Conservation (phyloP, 2,888 invertebrate genomes). For the Cheilosia scutellata region DNA sequence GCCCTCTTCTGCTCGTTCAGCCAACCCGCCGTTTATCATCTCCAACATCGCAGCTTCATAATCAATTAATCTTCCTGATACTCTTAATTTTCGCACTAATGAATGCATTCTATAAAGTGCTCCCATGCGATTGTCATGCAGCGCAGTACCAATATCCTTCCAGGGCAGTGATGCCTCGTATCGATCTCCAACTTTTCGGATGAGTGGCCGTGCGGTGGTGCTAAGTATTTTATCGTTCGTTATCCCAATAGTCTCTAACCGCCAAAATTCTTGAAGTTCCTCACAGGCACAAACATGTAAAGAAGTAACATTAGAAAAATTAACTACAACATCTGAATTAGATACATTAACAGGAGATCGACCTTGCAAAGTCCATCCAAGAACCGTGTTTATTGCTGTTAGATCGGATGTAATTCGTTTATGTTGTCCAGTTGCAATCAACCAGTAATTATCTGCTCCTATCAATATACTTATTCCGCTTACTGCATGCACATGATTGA, state of each 20-base stretch:
- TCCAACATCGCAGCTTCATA: slow-evolving; percentile 11
- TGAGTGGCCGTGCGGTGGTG: neutral
- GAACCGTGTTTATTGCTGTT: slow-evolving; percentile 34
- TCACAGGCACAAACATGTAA: slow-evolving; percentile 19
- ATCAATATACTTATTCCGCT: slow-evolving; percentile 31
- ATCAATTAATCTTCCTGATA: slow-evolving; percentile 15
- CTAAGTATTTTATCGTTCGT: slow-evolving; percentile 4
- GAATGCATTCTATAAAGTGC: slow-evolving; percentile 23
- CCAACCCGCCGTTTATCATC: neutral
- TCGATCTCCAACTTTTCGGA: slow-evolving; percentile 31
- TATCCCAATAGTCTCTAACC: slow-evolving; percentile 33
- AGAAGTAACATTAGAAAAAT: slow-evolving; percentile 13
- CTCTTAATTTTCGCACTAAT: slow-evolving; percentile 25
- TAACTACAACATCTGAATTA: slow-evolving; percentile 10
- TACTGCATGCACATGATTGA: neutral
- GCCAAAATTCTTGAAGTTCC: slow-evolving; percentile 27
- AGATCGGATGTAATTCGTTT: slow-evolving; percentile 15
- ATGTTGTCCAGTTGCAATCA: slow-evolving; percentile 30
- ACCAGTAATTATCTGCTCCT: slow-evolving; percentile 33
- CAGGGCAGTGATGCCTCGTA: slow-evolving; percentile 25
- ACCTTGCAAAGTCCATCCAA: slow-evolving; percentile 37
- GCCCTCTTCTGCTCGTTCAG: slow-evolving; percentile 11
- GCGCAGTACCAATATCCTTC: slow-evolving; percentile 14
- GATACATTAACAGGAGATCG: neutral
- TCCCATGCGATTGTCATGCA: slow-evolving; percentile 28